Base-by-base conservation (phyloP, 2,888 invertebrate species). In the Acleris literana region DNA sequence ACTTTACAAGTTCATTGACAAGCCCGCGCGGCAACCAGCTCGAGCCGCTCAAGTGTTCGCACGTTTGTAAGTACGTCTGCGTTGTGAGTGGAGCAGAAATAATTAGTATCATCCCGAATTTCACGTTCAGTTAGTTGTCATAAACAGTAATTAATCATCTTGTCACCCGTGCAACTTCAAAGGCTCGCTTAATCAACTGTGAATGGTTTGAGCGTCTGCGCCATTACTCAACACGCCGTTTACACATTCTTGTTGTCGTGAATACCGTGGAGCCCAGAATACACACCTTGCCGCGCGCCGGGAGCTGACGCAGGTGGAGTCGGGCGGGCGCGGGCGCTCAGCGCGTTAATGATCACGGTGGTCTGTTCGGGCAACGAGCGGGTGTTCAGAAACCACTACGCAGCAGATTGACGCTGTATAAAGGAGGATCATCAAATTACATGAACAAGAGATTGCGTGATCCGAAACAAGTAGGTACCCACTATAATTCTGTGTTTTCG, bases 161-260 rank as follows among this genome's bases (percentile, higher is more conserved):
- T 79, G 85, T 85, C 87, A 82, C 78, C 76, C 77, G 79, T 82
- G 79, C 74, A 81, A 83, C 87, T 87, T 88, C 87, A 85, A 87
- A 88, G 86, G 83, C 81, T 82, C 86, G 85, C 82, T 88, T 88
- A 88, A 89, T 90, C 88, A 89, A 88, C 83, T 87, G 85, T 83
- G 86, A 88, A 88, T 84, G 87, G 79, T 87, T 72, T 67, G 80
- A 80, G 84, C 84, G 81, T 77, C 79, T 81, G 79, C 74, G 79
- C 82, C 87, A 87, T 87, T 84, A 87, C 86, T 88, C 88, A 86
- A 77, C 78, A 77, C 71, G 80, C 82, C 84, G 83, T 85, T 85
- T 84, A 83, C 82, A 84, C 85, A 86, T 86, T 87, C 86, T 82
- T 83, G 82, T 73, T 83, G 84, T 84, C 83, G 76, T 49, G 48